phyloP scores from a whole-genome alignment of 2,113 vertebrate genomes.

The Muscicapa adusta region DNA sequence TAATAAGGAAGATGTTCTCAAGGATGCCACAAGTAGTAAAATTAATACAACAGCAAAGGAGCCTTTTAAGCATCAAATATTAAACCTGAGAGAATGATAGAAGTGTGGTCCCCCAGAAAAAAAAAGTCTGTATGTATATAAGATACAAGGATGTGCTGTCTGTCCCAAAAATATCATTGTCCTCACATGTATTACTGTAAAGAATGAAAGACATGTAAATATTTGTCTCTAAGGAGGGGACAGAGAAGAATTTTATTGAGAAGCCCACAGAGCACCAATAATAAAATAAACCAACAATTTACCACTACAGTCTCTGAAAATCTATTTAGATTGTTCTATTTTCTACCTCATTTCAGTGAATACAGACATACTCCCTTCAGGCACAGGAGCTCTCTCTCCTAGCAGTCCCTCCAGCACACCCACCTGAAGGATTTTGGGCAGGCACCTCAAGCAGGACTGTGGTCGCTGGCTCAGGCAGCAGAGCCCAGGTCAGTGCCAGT shows the following conservation, averaged over 20 bases:
- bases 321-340: neutral
- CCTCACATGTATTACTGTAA: accelerated
- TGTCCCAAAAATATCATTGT: neutral
- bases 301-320: neutral
- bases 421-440: accelerated
- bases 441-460: accelerated
- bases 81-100: accelerated
- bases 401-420: accelerated
- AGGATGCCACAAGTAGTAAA: neutral
- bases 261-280: neutral
- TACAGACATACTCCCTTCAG: neutral
- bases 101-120: neutral
- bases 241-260: neutral
- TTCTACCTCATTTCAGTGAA: neutral
- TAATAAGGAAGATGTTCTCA: neutral
- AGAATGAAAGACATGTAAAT: neutral
- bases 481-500: accelerated
- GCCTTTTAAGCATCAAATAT: neutral
- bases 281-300: neutral
- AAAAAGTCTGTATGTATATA: accelerated
- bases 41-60: neutral
- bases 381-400: neutral
- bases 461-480: accelerated
- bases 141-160: neutral
- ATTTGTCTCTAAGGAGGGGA: neutral